These are phyloP conservation scores for Pteropus rufus DNA, from an alignment of 2,797 vertebrate species.

Conservation along the genomic window DNA sequence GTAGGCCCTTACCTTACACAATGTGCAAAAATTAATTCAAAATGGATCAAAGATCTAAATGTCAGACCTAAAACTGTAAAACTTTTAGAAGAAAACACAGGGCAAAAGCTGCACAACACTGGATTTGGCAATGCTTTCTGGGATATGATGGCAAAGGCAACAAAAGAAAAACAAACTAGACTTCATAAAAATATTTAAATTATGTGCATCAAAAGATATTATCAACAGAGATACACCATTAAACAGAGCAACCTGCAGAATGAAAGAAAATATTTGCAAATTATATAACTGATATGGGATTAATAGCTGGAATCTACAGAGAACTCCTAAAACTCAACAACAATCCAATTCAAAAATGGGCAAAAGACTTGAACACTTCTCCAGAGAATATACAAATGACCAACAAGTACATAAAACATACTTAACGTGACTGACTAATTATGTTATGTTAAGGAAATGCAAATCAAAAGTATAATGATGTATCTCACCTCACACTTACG, in stretches of 20 bases:
- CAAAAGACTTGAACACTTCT: background rate
- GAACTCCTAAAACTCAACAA: background rate
- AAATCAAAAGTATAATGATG: background rate
- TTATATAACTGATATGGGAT: background rate
- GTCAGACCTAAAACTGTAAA: background rate
- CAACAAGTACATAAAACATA: background rate
- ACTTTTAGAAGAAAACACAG: background rate
- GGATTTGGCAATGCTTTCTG: background rate
- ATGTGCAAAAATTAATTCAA: background rate
- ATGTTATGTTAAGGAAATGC: background rate
- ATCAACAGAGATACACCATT: background rate
- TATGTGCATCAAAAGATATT: background rate
- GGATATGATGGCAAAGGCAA: background rate
- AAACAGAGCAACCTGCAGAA: background rate
- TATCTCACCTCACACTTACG: background rate
- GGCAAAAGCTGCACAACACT: background rate
- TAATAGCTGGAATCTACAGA: background rate
- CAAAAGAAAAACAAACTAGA: background rate
- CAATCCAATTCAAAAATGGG: background rate
- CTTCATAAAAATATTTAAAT: background rate
- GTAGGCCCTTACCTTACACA: background rate
- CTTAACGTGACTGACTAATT: background rate
- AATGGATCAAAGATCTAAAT: background rate
- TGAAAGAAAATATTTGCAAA: background rate
- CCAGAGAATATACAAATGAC: background rate